Conservation (phyloP, 2,797 vertebrate species). For the Onychomys leucogaster region DNA sequence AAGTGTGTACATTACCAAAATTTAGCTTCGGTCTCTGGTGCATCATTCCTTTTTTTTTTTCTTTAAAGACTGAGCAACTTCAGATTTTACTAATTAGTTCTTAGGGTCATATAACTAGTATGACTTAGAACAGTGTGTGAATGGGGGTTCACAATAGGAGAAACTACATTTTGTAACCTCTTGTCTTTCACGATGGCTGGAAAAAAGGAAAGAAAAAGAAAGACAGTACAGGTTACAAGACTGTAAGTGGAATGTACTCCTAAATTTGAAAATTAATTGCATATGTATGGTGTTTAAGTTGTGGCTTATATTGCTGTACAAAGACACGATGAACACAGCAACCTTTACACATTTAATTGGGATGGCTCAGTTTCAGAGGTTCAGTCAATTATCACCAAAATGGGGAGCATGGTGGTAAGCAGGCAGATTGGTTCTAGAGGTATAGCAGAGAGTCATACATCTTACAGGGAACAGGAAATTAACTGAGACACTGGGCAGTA, state of each 20-base stretch:
- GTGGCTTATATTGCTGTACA: not conserved
- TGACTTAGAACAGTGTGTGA: not conserved
- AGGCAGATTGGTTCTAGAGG: not conserved
- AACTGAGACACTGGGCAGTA: not conserved
- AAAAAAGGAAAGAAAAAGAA: not conserved
- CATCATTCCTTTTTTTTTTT: constrained; percentile 39
- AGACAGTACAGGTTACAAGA: not conserved
- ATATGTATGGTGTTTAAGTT: not conserved
- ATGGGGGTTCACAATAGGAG: not conserved
- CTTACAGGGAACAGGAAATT: not conserved
- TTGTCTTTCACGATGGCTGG: not conserved
- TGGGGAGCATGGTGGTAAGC: not conserved
- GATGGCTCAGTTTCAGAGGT: not conserved
- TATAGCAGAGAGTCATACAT: too few relatives aligned
- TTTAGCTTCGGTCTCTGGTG: not conserved
- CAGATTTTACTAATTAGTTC: not conserved
- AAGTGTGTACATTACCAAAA: constrained; percentile 2
- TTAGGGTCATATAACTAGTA: not conserved
- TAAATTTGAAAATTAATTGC: not conserved
- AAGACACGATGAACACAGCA: not conserved
- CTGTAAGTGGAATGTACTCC: not conserved
- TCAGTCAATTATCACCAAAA: not conserved
- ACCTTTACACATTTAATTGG: not conserved
- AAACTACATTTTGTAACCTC: not conserved
- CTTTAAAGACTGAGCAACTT: not conserved